Evolutionary conservation across 2,888 invertebrate genomes (phyloP), one percentile per base, ranked within the genome.

Genomic region (Ormyrus nitidulus): DNA sequence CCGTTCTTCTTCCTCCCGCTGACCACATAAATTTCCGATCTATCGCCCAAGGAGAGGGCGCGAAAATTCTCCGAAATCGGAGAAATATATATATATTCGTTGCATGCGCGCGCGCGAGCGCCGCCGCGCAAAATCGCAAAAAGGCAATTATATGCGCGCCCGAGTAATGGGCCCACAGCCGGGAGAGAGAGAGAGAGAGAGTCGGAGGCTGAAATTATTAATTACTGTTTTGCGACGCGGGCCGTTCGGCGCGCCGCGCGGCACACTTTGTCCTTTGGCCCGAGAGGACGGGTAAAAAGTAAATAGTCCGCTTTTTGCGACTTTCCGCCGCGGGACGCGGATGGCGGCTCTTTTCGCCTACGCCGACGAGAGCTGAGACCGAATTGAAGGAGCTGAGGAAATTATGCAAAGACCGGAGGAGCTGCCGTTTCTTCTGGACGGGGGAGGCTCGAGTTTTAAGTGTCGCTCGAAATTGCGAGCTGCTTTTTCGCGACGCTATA

Each of bases 201-300:
- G 48, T 83, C 85, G 82, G 84, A 85, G 85, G 84, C 86, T 86
- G 85, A 87, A 87, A 87, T 87, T 87, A 87, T 87, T 87, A 87
- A 87, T 87, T 87, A 87, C 85, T 84, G 84, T 86, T 86, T 87
- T 87, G 87, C 84, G 85, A 19, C 81, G 81, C 64, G 19, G 49
- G 53, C 58, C 8, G 48, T 13, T 44, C 3, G 46, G 5, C n/a
- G 53, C 62, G 62, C 62, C 19, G 10, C 19, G 10, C 68, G 66
- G 53, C 70, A 56, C 77, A 54, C 53, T 53, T 71, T 69, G 68
- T 59, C 76, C 71, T 53, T 48, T 58, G 68, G 61, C 34, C 54
- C 65, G 7, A 3, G 53, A n/a, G 53, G 34, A 59, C 66, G 46
- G 6, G 49, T 56, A 79, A 79, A 79, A 79, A 75, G 71, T 66